phyloP scores from a whole-genome alignment of 37 sponge, comb jelly and placozoan genomes.

The Ephydatia muelleri region DNA sequence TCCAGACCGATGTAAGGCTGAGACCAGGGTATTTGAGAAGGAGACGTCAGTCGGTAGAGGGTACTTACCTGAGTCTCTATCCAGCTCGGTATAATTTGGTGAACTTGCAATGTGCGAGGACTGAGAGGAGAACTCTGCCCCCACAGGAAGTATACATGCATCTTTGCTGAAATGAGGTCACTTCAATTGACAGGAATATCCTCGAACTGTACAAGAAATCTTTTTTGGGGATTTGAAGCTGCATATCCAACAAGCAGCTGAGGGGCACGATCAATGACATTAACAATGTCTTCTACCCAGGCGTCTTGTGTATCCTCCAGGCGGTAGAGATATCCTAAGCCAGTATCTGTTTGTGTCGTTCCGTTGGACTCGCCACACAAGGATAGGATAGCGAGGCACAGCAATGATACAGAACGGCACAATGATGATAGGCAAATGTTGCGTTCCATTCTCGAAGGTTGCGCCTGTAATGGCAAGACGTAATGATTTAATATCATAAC shows the following conservation, averaged over 20 bases:
- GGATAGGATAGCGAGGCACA: too few species aligned
- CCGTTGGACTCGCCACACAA: too few species aligned
- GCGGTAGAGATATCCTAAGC: too few species aligned
- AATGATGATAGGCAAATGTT: too few species aligned
- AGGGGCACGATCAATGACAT: too few species aligned
- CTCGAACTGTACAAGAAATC: slow-evolving; percentile 38
- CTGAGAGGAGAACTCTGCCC: slow-evolving; percentile 14
- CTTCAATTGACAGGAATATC: slow-evolving; percentile 18
- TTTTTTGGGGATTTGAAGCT: slow-evolving; percentile 18
- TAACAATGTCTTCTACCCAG: too few species aligned
- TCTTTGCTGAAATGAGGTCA: slow-evolving; percentile 12
- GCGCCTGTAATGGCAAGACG: too few species aligned
- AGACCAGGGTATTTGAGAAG: background rate
- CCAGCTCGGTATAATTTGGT: slow-evolving; percentile 27
- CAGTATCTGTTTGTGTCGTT: too few species aligned
- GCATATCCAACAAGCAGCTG: slow-evolving; percentile 29
- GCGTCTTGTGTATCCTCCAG: too few species aligned
- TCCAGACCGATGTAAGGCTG: background rate
- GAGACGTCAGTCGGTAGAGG: background rate
- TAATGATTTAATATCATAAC: too few species aligned
- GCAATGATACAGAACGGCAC: too few species aligned
- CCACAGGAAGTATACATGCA: slow-evolving; percentile 30
- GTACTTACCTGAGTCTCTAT: slow-evolving; percentile 32
- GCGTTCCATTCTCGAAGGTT: too few species aligned
- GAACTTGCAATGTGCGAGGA: slow-evolving; percentile 18